These are phyloP conservation scores for Xestia ashworthii DNA, from an alignment of 2,888 invertebrate species.

Conservation along the genomic window DNA sequence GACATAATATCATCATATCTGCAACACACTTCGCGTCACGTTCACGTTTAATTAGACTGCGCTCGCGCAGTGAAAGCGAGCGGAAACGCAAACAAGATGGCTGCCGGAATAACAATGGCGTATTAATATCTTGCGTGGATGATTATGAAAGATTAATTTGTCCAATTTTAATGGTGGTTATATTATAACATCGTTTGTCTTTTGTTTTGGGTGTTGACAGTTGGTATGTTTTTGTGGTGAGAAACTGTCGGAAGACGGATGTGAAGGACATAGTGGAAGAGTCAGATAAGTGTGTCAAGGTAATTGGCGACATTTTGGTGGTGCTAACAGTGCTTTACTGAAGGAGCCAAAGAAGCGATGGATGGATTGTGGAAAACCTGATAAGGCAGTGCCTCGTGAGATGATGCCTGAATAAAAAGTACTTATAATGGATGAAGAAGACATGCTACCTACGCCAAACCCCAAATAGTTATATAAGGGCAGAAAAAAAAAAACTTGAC, in stretches of 20 bases:
- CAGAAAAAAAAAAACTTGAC: background rate
- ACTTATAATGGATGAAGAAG: background rate
- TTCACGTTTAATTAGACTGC: constrained; percentile 69
- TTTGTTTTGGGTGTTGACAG: constrained; percentile 31
- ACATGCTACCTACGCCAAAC: background rate
- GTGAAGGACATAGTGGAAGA: background rate
- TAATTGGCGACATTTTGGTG: background rate
- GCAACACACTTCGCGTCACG: constrained; percentile 52
- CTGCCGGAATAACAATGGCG: constrained; percentile 68
- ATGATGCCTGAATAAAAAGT: background rate
- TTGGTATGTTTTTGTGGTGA: constrained; percentile 12
- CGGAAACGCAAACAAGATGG: constrained; percentile 75
- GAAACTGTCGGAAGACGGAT: constrained; percentile 1
- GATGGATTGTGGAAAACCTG: background rate
- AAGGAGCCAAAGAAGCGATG: background rate
- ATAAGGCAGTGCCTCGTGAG: too few species aligned
- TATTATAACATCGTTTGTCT: constrained; percentile 37
- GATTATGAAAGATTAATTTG: constrained; percentile 68
- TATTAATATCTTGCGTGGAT: constrained; percentile 67
- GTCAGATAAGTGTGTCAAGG: constrained; percentile 9
- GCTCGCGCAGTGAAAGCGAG: constrained; percentile 81
- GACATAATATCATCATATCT: constrained; percentile 63
- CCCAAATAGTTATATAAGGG: background rate
- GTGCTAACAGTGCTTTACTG: background rate
- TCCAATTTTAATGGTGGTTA: constrained; percentile 44